Evolutionary conservation across 2,113 vertebrate species (phyloP).

Genomic region (Lycaon pictus): DNA sequence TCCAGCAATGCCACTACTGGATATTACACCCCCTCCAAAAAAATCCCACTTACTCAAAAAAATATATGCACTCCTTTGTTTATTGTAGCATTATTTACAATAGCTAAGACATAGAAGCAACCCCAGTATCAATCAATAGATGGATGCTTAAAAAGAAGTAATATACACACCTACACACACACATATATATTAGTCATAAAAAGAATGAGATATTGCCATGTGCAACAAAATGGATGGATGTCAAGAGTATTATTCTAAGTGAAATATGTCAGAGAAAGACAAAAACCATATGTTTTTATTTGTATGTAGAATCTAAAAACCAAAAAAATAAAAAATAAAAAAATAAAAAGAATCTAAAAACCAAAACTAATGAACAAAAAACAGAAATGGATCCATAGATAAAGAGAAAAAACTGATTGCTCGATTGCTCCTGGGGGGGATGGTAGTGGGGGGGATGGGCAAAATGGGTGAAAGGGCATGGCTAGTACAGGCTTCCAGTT

Average conservation of each 20-base stretch:
- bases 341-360: not conserved
- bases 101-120: not conserved
- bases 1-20: not conserved
- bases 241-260: not conserved
- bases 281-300: not conserved
- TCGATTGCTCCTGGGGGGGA: not conserved
- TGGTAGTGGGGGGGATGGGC: not conserved
- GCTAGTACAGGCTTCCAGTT: not conserved
- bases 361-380: not conserved
- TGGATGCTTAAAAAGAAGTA: not conserved
- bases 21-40: not conserved
- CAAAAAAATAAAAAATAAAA: not conserved
- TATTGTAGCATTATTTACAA: not conserved
- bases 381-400: not conserved
- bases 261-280: not conserved
- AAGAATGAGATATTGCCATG: not conserved
- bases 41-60: not conserved
- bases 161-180: not conserved
- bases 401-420: not conserved
- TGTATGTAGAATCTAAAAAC: not conserved
- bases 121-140: not conserved
- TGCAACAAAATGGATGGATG: not conserved
- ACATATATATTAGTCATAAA: not conserved
- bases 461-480: not conserved
- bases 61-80: not conserved